These are phyloP conservation scores for Dicyrtomina minuta DNA, from an alignment of 2,888 invertebrate genomes.

Conservation along the genomic window DNA sequence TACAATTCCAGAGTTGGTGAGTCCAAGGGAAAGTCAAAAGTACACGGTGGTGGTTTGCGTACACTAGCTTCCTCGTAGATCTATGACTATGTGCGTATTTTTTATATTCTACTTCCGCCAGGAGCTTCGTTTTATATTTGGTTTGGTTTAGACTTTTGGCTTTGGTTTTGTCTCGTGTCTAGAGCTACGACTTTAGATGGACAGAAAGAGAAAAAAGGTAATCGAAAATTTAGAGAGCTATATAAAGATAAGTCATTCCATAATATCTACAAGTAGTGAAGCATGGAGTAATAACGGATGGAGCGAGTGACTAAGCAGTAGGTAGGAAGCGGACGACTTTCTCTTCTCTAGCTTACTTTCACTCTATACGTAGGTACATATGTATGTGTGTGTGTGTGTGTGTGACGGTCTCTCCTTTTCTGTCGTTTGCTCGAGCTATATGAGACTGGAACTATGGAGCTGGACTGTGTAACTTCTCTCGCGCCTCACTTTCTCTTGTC, in stretches of 20 bases:
- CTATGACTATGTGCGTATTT: background rate
- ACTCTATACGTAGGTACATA: too few species aligned
- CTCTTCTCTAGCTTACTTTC: constrained; percentile 1
- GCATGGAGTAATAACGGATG: constrained; percentile 13
- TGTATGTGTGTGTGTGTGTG: too few species aligned
- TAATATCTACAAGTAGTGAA: constrained; percentile 11
- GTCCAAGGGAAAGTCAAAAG: too few species aligned
- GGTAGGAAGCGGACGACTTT: constrained; percentile 3
- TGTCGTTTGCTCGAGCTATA: too few species aligned
- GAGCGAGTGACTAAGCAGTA: constrained; percentile 19
- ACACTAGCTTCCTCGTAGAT: background rate
- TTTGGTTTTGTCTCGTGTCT: background rate
- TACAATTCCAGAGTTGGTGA: background rate
- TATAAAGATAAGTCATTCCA: background rate
- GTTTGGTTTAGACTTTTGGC: background rate
- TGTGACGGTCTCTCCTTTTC: background rate
- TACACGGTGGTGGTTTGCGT: too few species aligned
- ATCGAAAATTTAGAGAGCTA: background rate
- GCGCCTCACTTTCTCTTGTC: background rate
- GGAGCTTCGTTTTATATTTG: background rate
- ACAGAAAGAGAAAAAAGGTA: background rate
- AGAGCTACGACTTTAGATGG: background rate
- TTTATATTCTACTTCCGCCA: background rate
- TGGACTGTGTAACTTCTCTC: background rate
- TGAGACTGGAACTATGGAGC: too few species aligned